A percentile compares a stretch with the other conserved stretches of the same genome.
Evolutionary conservation across 2,113 vertebrate genomes (phyloP).

Genomic region (Protomyctophum bolini): DNA sequence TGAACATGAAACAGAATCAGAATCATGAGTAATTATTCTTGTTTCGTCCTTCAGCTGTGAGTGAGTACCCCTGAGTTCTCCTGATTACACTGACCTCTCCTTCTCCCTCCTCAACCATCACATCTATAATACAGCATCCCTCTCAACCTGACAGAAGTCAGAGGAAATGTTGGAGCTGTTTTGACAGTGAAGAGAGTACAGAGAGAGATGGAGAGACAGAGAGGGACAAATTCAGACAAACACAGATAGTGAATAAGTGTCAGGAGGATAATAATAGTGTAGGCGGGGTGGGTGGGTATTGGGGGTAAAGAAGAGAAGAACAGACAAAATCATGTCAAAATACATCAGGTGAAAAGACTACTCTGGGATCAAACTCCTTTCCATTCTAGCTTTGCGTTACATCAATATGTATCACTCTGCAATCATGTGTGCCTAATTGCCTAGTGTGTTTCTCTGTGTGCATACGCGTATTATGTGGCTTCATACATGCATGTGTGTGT

Average conservation of each 20-base stretch:
- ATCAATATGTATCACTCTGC: slow-evolving; percentile 24
- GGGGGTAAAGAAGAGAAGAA: neutral
- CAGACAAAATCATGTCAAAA: slow-evolving; percentile 23
- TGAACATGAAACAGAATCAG: slow-evolving; percentile 48
- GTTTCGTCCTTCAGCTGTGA: slow-evolving; percentile 46
- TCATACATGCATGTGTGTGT: neutral
- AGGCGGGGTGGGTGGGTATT: no score
- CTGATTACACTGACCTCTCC: slow-evolving; percentile 4
- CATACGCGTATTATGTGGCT: neutral
- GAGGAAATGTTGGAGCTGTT: no score
- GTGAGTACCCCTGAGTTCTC: slow-evolving; percentile 52
- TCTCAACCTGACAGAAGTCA: no score
- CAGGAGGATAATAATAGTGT: neutral
- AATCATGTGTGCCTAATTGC: no score
- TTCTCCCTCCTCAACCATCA: slow-evolving; percentile 8
- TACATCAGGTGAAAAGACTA: slow-evolving; percentile 34
- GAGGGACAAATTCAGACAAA: neutral
- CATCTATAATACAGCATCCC: neutral
- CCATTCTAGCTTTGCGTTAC: neutral
- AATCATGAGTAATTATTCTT: slow-evolving; percentile 51
- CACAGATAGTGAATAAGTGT: neutral
- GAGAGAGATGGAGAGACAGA: neutral
- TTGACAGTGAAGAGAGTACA: no score
- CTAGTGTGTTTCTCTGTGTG: neutral
- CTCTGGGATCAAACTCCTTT: slow-evolving; percentile 21